Evolutionary conservation across 2,797 vertebrate genomes (phyloP).

Genomic region (Spizella passerina): DNA sequence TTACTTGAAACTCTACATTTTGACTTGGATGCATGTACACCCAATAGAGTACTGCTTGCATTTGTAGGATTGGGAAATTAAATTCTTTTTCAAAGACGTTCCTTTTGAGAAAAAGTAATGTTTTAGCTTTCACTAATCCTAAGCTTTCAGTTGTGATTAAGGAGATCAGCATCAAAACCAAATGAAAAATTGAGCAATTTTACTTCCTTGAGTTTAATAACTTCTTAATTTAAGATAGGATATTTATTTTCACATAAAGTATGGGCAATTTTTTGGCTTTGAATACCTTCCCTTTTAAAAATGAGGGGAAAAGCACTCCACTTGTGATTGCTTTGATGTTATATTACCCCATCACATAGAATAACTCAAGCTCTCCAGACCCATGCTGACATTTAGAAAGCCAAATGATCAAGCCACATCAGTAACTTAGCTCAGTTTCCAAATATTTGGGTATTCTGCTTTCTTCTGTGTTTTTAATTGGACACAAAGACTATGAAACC

Average conservation of each 20-base stretch:
- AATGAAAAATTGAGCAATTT: conserved; percentile 20
- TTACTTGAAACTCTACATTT: neutral
- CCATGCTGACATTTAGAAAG: neutral
- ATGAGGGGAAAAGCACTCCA: neutral
- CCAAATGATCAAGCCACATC: neutral
- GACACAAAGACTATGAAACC: neutral
- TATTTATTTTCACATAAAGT: conserved; percentile 36
- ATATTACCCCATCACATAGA: neutral
- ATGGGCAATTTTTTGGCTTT: neutral
- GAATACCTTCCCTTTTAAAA: conserved; percentile 14
- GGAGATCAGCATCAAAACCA: conserved; percentile 3
- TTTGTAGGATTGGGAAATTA: neutral
- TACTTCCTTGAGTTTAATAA: conserved; percentile 22
- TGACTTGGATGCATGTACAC: neutral
- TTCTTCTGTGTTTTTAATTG: neutral
- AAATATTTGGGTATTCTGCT: neutral
- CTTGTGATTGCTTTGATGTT: neutral
- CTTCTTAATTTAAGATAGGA: neutral
- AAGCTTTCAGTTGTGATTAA: conserved; percentile 34
- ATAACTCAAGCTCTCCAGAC: neutral
- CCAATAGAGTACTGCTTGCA: neutral
- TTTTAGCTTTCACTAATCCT: conserved; percentile 13
- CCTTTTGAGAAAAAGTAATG: neutral
- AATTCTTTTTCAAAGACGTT: neutral
- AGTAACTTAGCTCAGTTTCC: neutral